These are phyloP conservation scores for Polia nebulosa DNA, from an alignment of 2,888 invertebrate species.

Conservation along the genomic window DNA sequence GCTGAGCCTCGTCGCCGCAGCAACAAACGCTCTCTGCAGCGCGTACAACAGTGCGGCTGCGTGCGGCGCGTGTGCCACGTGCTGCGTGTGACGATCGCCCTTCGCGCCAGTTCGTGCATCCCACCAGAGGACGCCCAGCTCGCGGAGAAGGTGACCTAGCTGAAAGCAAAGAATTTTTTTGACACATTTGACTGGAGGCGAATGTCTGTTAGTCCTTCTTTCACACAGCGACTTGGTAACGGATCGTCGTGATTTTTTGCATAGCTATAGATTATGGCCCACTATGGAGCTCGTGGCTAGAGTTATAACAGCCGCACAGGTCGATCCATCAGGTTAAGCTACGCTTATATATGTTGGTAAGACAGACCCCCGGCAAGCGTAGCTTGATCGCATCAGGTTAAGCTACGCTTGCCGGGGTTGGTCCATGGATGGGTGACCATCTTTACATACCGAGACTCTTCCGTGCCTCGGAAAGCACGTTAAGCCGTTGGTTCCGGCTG, in stretches of 20 bases:
- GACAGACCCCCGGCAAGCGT: too few species aligned
- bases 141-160: conserved; percentile 79
- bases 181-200: background rate
- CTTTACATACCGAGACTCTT: too few species aligned
- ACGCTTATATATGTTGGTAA: too few species aligned
- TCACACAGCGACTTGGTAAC: background rate
- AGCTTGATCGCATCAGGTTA: too few species aligned
- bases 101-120: conserved; percentile 66
- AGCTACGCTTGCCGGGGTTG: too few species aligned
- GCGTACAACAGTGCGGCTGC: conserved; percentile 68
- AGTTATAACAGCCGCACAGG: too few species aligned
- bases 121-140: conserved; percentile 81
- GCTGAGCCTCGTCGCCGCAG: conserved; percentile 29
- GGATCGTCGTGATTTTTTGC: background rate
- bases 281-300: too few species aligned
- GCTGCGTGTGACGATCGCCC: conserved; percentile 53
- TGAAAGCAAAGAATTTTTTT: conserved; percentile 48
- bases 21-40: conserved; percentile 62
- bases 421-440: too few species aligned
- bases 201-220: background rate
- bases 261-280: background rate
- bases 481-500: too few species aligned
- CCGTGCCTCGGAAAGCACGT: too few species aligned
- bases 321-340: too few species aligned
- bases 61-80: conserved; percentile 72